Evolutionary conservation across 1,140 invertebrate species (phyloP), one percentile per base, ranked within the genome.

Genomic region (Anastrepha ludens): DNA sequence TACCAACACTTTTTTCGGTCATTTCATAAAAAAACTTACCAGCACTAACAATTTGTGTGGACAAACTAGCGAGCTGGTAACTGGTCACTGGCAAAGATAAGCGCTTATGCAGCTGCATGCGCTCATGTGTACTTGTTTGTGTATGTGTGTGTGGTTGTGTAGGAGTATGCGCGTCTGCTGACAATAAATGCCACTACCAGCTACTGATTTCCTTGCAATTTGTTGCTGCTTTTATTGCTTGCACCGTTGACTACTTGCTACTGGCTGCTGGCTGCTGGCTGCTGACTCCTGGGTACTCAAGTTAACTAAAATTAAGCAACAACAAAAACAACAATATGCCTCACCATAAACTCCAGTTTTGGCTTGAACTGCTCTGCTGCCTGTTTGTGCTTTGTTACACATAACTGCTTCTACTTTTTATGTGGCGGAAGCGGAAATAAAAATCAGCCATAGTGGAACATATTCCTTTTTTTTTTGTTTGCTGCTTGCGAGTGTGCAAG

Each of bases 341-440:
- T n/a, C 59, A 44, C 8, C n/a, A 2, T 20, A 44, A 44, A 86
- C 55, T 59, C 85, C 60, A 59, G 13, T 8, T 55, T 39, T 29
- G 17, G 60, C 44, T 50, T 29, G 1, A 60, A 17, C 86, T 67
- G 41, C 67, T 55, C 55, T 87, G 47, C 47, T n/a, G 70, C 39
- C 47, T 11, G 44, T 47, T 74, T 29, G 62, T 39, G 65, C 62
- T 87, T 87, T 87, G 65, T 87, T 55, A 55, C 62, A 50, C 44
- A 29, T 67, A 64, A 67, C 50, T 67, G 86, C n/a, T 65, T 44
- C 13, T 67, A 44, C 20, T 81, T 81, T 81, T 81, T 81, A 81
- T 81, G 47, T 55, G 55, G 74, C 74, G 74, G 74, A 81, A 81
- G 74, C 74, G 74, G 74, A 81, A 81, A 81, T 81, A 81, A 81